Evolutionary conservation across 2,888 invertebrate genomes (phyloP).

Genomic region (Lasioglossum pauxillum): DNA sequence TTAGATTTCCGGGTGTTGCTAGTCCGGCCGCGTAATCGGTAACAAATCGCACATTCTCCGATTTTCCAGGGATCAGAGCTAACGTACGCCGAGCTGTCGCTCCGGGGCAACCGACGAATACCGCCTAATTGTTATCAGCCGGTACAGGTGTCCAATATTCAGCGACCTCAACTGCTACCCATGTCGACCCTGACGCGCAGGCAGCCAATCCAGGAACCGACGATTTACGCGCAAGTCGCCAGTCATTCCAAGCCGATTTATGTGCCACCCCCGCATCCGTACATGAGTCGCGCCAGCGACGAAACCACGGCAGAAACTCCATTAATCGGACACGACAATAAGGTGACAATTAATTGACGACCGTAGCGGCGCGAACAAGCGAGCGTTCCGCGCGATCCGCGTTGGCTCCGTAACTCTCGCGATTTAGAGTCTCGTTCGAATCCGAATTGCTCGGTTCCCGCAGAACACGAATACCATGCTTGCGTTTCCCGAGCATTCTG

Average conservation of each 20-base stretch:
- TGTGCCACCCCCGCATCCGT: constrained; percentile 81
- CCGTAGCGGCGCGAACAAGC: neutral
- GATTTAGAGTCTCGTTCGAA: constrained; percentile 5
- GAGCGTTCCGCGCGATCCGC: neutral
- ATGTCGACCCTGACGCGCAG: constrained; percentile 82
- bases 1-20: neutral
- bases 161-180: constrained; percentile 80
- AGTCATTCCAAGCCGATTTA: constrained; percentile 81
- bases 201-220: constrained; percentile 78
- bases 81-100: constrained; percentile 80
- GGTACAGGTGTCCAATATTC: constrained; percentile 78
- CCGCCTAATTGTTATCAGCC: constrained; percentile 82
- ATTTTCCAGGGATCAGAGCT: constrained; percentile 77
- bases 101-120: constrained; percentile 79
- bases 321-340: constrained; percentile 82
- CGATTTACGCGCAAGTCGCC: constrained; percentile 81
- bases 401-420: neutral
- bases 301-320: constrained; percentile 82
- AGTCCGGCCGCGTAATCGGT: constrained; percentile 10
- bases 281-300: constrained; percentile 76
- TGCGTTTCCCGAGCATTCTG: neutral
- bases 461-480: neutral
- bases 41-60: constrained; percentile 22
- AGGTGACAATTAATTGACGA: constrained; percentile 71
- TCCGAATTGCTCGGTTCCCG: neutral